Base-by-base conservation (phyloP, 1,140 invertebrate species). In the Sarcophaga peregrina region DNA sequence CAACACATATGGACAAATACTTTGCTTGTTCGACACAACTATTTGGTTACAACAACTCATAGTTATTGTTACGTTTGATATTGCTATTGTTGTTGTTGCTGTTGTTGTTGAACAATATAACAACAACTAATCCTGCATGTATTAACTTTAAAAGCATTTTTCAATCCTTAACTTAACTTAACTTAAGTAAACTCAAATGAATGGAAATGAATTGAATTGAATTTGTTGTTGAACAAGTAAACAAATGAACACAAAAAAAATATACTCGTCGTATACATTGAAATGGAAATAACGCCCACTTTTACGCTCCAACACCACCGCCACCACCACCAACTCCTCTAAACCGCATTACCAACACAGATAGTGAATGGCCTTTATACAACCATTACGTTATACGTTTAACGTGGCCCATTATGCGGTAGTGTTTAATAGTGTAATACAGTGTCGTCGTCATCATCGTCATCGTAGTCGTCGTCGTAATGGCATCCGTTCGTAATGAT, bases 201-300 rank as follows among this genome's bases (percentile, higher is more conserved):
- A 62, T 88, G 87, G 87, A 52, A 86, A 62, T 15, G 25, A 37
- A 37, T 62, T 62, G 54, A 62, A 37, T 37, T 37, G 25, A 37
- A 37, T 37, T 37, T 37, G 25, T 37, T 37, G 25, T 37, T 37
- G 25, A 37, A 37, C 25, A 37, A 37, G 25, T 37, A 37, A 37
- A 37, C 25, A 37, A 37, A 37, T 37, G 25, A 37, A 37, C 25
- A 37, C 25, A 37, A 37, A 37, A 37, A 1, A 2, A 37, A 37
- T 37, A 37, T 37, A 37, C 25, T 37, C 25, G 82, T 37, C 25
- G 82, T 84, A 86, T 37, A 37, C 25, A 37, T 37, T 37, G 25
- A 37, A 37, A 37, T 37, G 25, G 25, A 81, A 89, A 68, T 68
- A 68, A 89, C 87, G 87, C 87, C 87, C 87, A 89, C 86, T 86